These are phyloP conservation scores for Tetraneura akinire DNA, from an alignment of 1,140 invertebrate species.

Conservation along the genomic window DNA sequence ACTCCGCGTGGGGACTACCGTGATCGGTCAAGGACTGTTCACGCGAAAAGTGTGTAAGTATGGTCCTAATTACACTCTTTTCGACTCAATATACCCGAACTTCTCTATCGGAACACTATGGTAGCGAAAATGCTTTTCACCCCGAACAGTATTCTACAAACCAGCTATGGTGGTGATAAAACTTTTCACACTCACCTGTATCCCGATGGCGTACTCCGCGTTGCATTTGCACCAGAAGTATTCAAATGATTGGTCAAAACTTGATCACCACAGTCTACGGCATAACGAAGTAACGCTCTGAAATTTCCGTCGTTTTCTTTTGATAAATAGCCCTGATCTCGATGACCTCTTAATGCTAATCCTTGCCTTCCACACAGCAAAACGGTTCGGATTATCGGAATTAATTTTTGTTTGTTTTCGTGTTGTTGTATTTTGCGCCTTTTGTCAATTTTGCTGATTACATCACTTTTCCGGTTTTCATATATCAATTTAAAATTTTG, in stretches of 20 bases:
- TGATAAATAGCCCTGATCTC: not conserved
- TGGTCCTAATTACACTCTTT: too few relatives aligned
- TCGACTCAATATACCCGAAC: too few relatives aligned
- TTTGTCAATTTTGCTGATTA: slow-evolving; percentile 31
- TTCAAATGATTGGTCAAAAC: not conserved
- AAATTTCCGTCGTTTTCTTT: slow-evolving; percentile 34
- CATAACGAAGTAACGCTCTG: slow-evolving; percentile 17
- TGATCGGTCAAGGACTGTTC: too few relatives aligned
- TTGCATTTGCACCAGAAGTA: not conserved
- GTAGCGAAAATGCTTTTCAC: too few relatives aligned
- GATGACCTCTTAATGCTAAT: slow-evolving; percentile 6
- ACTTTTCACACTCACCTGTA: too few relatives aligned
- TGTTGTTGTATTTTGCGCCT: slow-evolving; percentile 8
- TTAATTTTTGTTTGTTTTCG: slow-evolving; percentile 4
- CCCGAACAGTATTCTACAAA: too few relatives aligned
- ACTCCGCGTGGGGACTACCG: too few relatives aligned
- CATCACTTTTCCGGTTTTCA: not conserved
- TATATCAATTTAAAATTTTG: slow-evolving; percentile 33
- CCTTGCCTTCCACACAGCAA: slow-evolving; percentile 28
- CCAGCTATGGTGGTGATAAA: too few relatives aligned
- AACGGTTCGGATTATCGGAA: not conserved
- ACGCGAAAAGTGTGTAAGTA: too few relatives aligned
- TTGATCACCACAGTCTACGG: not conserved
- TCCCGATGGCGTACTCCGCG: too few relatives aligned
- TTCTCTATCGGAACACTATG: too few relatives aligned